These are phyloP conservation scores for Pampus argenteus DNA, from an alignment of 2,797 vertebrate species.

Conservation along the genomic window DNA sequence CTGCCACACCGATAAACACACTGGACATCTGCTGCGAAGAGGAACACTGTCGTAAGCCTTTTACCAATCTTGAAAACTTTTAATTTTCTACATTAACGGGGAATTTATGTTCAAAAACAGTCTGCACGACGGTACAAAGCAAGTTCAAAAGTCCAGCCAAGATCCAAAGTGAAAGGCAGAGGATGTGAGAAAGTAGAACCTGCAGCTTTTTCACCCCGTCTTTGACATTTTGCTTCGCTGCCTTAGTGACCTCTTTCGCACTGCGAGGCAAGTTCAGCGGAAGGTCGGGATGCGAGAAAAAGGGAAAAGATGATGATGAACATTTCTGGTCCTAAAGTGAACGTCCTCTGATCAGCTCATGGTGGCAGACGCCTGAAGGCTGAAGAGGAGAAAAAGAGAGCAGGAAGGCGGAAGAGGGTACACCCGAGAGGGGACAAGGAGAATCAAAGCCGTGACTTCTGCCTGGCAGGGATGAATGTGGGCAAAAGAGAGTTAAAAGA, in stretches of 20 bases:
- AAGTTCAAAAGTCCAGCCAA: slow-evolving; percentile 27
- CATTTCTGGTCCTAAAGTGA: slow-evolving; percentile 38
- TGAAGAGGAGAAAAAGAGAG: background rate
- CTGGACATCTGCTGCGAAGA: background rate
- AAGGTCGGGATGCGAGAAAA: slow-evolving; percentile 52
- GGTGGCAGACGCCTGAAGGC: slow-evolving; percentile 52
- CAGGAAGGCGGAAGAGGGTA: background rate
- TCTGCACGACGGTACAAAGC: background rate
- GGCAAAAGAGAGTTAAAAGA: background rate
- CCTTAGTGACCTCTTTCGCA: slow-evolving; percentile 46
- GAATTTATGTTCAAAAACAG: slow-evolving; percentile 2
- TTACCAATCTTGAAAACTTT: background rate
- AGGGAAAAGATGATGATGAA: slow-evolving; percentile 27
- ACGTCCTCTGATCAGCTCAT: slow-evolving; percentile 63
- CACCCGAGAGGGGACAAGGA: slow-evolving; percentile 2
- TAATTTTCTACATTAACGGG: background rate
- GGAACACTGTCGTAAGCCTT: background rate
- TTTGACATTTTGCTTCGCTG: slow-evolving; percentile 55
- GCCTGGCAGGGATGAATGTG: background rate
- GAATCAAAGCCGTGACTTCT: background rate
- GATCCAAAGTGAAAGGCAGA: background rate
- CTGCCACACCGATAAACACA: slow-evolving; percentile 20
- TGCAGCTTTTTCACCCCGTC: slow-evolving; percentile 25
- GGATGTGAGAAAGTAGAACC: slow-evolving; percentile 24
- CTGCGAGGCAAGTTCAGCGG: slow-evolving; percentile 64